Evolutionary conservation across 2,888 invertebrate genomes (phyloP).

Genomic region (Cryptocephalus primarius): DNA sequence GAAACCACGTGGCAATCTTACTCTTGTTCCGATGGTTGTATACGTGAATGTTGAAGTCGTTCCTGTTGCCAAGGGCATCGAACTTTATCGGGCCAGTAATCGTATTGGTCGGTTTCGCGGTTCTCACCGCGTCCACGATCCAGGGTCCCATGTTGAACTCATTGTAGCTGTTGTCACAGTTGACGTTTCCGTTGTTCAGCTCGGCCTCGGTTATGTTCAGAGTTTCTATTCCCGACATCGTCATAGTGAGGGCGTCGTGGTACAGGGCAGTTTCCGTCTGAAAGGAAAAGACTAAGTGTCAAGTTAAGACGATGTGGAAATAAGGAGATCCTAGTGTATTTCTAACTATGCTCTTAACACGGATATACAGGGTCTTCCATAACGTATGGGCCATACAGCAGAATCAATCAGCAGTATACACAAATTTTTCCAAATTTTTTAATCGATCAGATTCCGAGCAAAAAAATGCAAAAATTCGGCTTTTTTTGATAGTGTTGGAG

Average conservation of each 20-base stretch:
- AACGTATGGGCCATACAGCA: not conserved
- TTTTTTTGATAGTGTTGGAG: too few species aligned
- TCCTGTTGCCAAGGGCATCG: conserved; percentile 53
- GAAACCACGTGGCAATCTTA: conserved; percentile 41
- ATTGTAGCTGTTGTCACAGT: not conserved
- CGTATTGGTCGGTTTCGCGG: not conserved
- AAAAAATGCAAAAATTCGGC: not conserved
- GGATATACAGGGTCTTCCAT: not conserved
- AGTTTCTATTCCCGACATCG: not conserved
- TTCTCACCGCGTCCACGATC: not conserved
- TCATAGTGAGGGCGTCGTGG: not conserved
- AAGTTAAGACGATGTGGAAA: too few species aligned
- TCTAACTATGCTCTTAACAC: not conserved
- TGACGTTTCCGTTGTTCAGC: too few species aligned
- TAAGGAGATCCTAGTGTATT: not conserved
- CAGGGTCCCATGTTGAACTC: not conserved
- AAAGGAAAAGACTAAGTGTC: not conserved
- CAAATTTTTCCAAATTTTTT: too few species aligned
- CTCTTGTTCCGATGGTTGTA: conserved; percentile 49
- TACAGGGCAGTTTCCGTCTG: not conserved
- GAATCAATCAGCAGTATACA: not conserved
- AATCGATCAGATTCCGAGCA: not conserved
- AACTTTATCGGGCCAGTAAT: conserved; percentile 55
- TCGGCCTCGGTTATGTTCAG: not conserved
- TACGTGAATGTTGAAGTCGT: conserved; percentile 49